Base-by-base conservation (phyloP, 2,797 vertebrate genomes). In the Enteromius unitaeniatus region DNA sequence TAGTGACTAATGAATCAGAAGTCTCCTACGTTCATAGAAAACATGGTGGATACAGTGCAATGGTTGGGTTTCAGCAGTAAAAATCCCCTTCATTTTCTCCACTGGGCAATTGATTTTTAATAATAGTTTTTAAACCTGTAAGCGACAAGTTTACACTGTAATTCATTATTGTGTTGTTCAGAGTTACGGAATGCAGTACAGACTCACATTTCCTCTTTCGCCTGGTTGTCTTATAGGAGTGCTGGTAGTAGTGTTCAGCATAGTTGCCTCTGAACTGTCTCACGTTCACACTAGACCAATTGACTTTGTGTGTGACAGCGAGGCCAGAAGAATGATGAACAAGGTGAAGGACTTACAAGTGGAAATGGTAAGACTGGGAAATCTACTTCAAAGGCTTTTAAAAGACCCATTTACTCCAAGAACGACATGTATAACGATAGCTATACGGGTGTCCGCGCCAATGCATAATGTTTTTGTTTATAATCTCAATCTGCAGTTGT, bases 251-350 rank as follows among this genome's bases (percentile, higher is more conserved):
- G 89, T 94, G 85, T 88, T 94, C 85, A 93, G 91, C 86, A 70
- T 92, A 90, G 86, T 93, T 81, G 90, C 90, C 77, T 93, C 86
- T 77, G 87, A 93, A 89, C 85, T 93, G 83, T 88, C 88, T 87
- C 89, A 89, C 81, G 87, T 87, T 76, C 85, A 90, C 85, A 86
- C 91, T 82, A 93, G 90, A 88, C 91, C 92, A 7, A 83, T 88
- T 78, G 91, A 91, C 34, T 95, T 94, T 92, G 90, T 95, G 84
- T 95, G 94, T 81, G 89, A 89, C 80, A 90, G 81, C 83, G 73
- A 86, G 0, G 88, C 91, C 84, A 92, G 94, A 86, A 92, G 88
- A 87, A 87, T 86, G 73, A 86, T 93, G 89, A 93, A 93, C 84
- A 91, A 90, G 79, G 90, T 91, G 37, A 81, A 89, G 81, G 90